Evolutionary conservation across 2,113 vertebrate species (phyloP), one percentile per base, ranked within the genome.

Genomic region (Ceyx melanurus): DNA sequence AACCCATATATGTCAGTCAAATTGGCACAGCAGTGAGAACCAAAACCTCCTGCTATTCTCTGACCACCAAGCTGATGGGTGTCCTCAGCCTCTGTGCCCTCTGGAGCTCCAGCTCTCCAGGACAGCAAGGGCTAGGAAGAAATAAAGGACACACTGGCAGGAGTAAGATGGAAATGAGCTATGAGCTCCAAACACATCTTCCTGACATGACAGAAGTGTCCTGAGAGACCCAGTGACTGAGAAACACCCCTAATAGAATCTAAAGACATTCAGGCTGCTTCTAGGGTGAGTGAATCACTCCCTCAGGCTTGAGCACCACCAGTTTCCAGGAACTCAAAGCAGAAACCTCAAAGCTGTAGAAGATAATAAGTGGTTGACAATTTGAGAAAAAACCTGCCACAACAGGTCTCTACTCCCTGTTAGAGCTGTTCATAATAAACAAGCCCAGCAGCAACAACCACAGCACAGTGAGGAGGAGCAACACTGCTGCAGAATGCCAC

Each of bases 171-270:
- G 37, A 70, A 83, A 68, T 2, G 2, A 40, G 8, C 45, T 48
- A 28, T 1, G 1, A 88, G 25, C 29, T 45, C 9, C 45, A 82
- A 72, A 56, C 7, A 29, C 6, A 61, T 23, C n/a, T 11, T 54
- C 14, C 31, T 72, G 31, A 48, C 1, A 3, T 2, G 10, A 53
- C 7, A 61, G 10, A 33, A 29, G 56, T 0, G 2, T 17, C 29
- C 46, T 22, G 14, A 88, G 26, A 3, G 8, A 72, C 7, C 10
- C 22, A 65, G 13, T 9, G 7, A 70, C 31, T 73, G 35, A 66
- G 50, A 67, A 73, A 45, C 37, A 83, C 12, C 13, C 17, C 42
- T 23, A 48, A 54, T 3, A 70, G 37, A 37, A 37, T 37, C 37
- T 5, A 73, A 4, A 85, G 19, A 73, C 8, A 58, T 5, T 28